phyloP scores from a whole-genome alignment of 2,113 vertebrate species.

The Pachyramphus minor region DNA sequence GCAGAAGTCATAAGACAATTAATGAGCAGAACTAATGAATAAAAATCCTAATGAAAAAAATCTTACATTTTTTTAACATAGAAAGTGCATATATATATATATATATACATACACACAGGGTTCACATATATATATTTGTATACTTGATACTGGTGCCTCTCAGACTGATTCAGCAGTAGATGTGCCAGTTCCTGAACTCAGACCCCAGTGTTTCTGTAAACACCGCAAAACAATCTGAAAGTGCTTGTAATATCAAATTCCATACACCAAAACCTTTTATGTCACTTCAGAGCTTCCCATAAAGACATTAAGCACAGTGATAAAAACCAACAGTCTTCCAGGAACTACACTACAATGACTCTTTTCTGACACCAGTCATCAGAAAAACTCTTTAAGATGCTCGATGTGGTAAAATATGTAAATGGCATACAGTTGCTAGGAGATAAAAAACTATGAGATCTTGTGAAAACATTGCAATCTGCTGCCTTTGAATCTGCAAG shows the following conservation, averaged over 20 bases:
- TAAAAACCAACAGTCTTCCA: constrained; percentile 28
- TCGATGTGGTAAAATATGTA: constrained; percentile 25
- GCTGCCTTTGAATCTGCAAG: constrained; percentile 34
- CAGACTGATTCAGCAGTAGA: neutral
- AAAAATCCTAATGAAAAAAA: neutral
- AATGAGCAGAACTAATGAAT: neutral
- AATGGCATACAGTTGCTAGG: constrained; percentile 38
- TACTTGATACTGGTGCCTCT: neutral
- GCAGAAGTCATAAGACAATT: neutral
- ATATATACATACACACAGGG: neutral
- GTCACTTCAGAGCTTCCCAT: neutral
- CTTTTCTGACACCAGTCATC: neutral
- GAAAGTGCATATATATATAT: neutral
- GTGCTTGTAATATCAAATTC: neutral
- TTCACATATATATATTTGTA: neutral
- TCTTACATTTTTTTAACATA: neutral
- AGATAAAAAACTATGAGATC: constrained; percentile 30
- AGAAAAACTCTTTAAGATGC: constrained; percentile 14
- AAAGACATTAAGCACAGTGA: neutral
- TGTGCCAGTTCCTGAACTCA: neutral
- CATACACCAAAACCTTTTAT: neutral
- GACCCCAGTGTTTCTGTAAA: neutral
- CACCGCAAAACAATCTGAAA: neutral
- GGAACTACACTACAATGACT: constrained; percentile 14
- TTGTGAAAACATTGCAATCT: constrained; percentile 47